phyloP scores from a whole-genome alignment of 2,797 vertebrate species.

The Mormyrus hasselquistii region DNA sequence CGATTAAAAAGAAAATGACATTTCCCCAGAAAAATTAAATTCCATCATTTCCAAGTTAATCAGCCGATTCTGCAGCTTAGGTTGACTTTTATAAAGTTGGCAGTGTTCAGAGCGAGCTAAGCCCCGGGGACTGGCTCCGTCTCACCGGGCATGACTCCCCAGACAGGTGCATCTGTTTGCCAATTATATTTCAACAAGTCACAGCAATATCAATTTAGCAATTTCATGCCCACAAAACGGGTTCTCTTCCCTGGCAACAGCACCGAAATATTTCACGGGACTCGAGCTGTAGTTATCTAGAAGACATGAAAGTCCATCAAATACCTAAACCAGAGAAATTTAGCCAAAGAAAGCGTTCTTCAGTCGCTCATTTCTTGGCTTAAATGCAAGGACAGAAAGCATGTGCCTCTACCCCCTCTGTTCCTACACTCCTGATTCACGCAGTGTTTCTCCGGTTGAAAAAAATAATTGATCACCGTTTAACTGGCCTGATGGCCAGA shows the following conservation, averaged over 20 bases:
- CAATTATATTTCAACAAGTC: background rate
- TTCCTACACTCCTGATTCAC: background rate
- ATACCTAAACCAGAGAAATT: conserved; percentile 16
- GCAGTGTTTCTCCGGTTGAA: conserved; percentile 30
- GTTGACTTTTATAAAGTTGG: background rate
- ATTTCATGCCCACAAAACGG: background rate
- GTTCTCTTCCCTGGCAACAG: background rate
- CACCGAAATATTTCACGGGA: background rate
- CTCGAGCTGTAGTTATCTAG: background rate
- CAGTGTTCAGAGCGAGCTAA: background rate
- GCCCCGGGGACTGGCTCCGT: background rate
- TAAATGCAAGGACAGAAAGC: background rate
- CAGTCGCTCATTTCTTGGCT: conserved; percentile 36
- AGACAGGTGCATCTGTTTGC: background rate
- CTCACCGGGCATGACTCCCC: background rate
- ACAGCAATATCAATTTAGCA: background rate
- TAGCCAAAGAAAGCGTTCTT: conserved; percentile 32
- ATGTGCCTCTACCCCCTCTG: background rate
- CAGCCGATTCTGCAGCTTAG: background rate
- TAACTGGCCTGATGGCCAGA: conserved; percentile 22
- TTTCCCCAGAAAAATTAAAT: background rate
- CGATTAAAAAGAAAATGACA: background rate
- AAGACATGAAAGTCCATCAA: background rate
- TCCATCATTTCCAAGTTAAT: background rate
- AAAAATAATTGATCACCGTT: conserved; percentile 32